Conservation (phyloP, 2,888 invertebrate species). For the Augiades crinisus region DNA sequence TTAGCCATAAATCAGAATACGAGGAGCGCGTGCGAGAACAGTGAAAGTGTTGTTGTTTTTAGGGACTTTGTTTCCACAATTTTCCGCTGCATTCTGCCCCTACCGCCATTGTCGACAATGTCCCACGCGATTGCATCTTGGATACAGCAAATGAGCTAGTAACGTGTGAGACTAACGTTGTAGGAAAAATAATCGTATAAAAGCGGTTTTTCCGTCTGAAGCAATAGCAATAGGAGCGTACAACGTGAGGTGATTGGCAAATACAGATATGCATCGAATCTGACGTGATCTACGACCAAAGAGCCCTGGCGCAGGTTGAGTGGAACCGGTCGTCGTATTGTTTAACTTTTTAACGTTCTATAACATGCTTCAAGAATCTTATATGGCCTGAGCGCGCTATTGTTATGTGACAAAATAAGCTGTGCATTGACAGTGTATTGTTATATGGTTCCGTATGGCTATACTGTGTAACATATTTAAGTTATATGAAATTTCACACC, state of each 20-base stretch:
- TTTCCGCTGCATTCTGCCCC: conserved; percentile 10
- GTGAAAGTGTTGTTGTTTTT: conserved; percentile 29
- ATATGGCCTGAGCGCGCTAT: conserved; percentile 9
- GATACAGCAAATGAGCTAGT: background rate
- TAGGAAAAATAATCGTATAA: conserved; percentile 3
- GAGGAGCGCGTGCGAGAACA: conserved; percentile 11
- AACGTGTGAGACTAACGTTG: conserved; percentile 3
- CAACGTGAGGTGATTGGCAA: conserved; percentile 14
- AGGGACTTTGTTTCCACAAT: conserved; percentile 5
- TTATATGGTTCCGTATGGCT: too few relatives aligned
- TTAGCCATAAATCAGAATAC: conserved; percentile 21
- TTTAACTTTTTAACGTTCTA: conserved; percentile 8
- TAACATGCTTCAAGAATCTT: conserved; percentile 1
- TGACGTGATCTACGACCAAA: background rate
- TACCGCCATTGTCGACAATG: conserved; percentile 14
- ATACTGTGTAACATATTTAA: too few relatives aligned
- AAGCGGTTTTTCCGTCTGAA: conserved; percentile 10
- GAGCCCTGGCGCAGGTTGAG: conserved; percentile 2
- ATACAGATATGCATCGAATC: conserved; percentile 9
- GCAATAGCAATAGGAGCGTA: conserved; percentile 3
- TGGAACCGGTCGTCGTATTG: conserved; percentile 9
- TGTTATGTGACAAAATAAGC: conserved; percentile 2
- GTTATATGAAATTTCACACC: background rate
- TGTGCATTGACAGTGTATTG: background rate
- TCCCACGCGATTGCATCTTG: conserved; percentile 34